phyloP scores from a whole-genome alignment of 2,797 vertebrate species.

The Megaceryle alcyon region DNA sequence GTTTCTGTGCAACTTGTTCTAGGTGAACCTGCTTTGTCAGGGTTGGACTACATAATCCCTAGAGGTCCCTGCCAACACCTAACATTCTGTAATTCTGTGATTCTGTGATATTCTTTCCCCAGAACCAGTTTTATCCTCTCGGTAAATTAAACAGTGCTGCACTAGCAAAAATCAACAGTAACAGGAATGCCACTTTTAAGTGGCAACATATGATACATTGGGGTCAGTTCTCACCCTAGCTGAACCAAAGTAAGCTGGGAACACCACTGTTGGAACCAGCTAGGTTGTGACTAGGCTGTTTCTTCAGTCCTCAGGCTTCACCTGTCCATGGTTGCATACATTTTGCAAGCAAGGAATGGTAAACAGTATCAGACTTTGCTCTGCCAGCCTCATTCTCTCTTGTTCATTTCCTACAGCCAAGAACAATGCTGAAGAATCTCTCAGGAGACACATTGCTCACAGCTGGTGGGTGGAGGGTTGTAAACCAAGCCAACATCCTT shows the following conservation, averaged over 20 bases:
- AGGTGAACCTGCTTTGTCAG: background rate
- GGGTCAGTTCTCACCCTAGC: background rate
- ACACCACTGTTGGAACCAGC: background rate
- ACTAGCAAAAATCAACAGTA: background rate
- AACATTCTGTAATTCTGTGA: background rate
- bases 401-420: background rate
- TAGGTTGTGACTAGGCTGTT: background rate
- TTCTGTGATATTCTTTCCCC: background rate
- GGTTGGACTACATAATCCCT: background rate
- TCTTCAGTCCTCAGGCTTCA: background rate
- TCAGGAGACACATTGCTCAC: background rate
- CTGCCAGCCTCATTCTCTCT: background rate
- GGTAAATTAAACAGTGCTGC: background rate
- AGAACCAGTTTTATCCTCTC: background rate
- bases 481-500: background rate
- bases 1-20: background rate
- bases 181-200: background rate
- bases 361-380: background rate
- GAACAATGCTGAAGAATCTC: background rate
- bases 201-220: background rate
- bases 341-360: background rate
- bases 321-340: background rate
- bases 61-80: background rate
- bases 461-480: background rate
- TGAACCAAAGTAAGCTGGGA: background rate